phyloP scores from a whole-genome alignment of 2,797 vertebrate species.

The Vespertilio murinus region DNA sequence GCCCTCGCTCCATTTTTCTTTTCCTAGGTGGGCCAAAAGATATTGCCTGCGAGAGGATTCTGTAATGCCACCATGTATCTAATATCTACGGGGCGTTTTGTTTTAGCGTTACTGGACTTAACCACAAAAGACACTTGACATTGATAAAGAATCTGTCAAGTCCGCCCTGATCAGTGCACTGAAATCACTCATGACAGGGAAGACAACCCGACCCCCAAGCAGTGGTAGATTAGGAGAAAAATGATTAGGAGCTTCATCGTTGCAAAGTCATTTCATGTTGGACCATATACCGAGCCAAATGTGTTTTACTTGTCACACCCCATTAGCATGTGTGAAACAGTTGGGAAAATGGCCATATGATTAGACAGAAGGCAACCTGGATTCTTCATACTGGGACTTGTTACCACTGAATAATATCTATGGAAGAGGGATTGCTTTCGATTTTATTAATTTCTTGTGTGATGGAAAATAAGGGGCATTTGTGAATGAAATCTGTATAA shows the following conservation, averaged over 20 bases:
- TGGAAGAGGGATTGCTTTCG: slow-evolving; percentile 35
- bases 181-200: slow-evolving; percentile 83
- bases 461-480: neutral
- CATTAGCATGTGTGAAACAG: slow-evolving; percentile 82
- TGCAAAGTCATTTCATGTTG: slow-evolving; percentile 80
- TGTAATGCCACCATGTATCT: slow-evolving; percentile 82
- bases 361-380: slow-evolving; percentile 72
- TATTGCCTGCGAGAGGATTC: slow-evolving; percentile 83
- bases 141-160: slow-evolving; percentile 86
- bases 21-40: slow-evolving; percentile 80
- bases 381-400: slow-evolving; percentile 65
- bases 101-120: slow-evolving; percentile 84
- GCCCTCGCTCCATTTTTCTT: slow-evolving; percentile 82
- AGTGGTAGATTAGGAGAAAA: slow-evolving; percentile 80
- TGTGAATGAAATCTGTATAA: neutral
- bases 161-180: slow-evolving; percentile 78
- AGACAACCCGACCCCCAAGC: slow-evolving; percentile 74
- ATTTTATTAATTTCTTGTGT: slow-evolving; percentile 55
- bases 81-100: slow-evolving; percentile 83
- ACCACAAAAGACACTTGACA: slow-evolving; percentile 85
- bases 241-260: slow-evolving; percentile 72
- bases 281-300: slow-evolving; percentile 76
- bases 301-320: slow-evolving; percentile 81
- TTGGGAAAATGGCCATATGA: slow-evolving; percentile 74
- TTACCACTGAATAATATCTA: slow-evolving; percentile 73